Conservation (phyloP, 2,113 vertebrate genomes). For the Eurypyga helias region DNA sequence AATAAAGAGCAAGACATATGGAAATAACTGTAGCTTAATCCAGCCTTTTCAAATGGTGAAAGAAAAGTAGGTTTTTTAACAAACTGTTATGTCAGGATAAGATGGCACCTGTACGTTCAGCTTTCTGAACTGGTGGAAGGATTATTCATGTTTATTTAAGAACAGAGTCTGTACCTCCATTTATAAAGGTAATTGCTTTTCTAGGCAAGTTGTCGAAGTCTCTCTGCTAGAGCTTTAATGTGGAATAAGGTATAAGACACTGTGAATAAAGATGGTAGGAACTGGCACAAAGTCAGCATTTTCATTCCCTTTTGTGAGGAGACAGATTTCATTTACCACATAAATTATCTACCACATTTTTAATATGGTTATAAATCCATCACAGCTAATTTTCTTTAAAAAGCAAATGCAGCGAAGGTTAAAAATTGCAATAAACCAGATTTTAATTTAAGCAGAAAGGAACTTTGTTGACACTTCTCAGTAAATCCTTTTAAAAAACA, state of each 20-base stretch:
- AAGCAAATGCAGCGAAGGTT: background rate
- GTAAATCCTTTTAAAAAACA: background rate
- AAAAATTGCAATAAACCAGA: background rate
- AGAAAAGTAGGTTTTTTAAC: background rate
- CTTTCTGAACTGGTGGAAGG: constrained; percentile 1
- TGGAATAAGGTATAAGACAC: background rate
- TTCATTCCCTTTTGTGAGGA: constrained; percentile 17
- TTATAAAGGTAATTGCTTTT: constrained; percentile 36
- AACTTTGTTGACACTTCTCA: constrained; percentile 3
- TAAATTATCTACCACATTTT: constrained; percentile 16
- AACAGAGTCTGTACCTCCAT: constrained; percentile 7
- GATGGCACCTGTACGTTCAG: background rate
- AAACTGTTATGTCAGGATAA: background rate
- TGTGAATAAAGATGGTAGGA: constrained; percentile 20
- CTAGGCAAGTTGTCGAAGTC: background rate
- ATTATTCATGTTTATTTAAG: constrained; percentile 46
- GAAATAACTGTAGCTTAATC: constrained; percentile 42
- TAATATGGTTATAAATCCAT: background rate
- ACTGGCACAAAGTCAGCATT: background rate
- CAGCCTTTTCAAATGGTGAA: constrained; percentile 5
- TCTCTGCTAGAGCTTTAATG: constrained; percentile 13
- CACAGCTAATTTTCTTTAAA: background rate
- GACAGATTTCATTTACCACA: background rate
- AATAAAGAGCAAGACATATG: constrained; percentile 18
- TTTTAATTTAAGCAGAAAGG: background rate